Base-by-base conservation (phyloP, 2,113 vertebrate genomes). In the Cinclus cinclus region DNA sequence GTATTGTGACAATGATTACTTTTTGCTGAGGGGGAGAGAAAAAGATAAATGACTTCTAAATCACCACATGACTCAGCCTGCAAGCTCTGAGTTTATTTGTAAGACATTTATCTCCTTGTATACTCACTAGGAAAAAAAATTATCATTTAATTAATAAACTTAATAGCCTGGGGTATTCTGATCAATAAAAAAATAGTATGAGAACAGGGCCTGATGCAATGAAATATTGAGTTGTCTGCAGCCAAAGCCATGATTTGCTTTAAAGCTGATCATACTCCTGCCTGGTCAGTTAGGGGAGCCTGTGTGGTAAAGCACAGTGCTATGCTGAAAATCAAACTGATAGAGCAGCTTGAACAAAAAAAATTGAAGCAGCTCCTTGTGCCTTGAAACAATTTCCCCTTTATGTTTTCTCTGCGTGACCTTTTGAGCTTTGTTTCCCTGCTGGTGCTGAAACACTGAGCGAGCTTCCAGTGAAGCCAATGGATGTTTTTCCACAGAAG, bases 81-180 rank as follows among this genome's bases (percentile, higher is more conserved):
- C 56, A 83, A 96, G 89, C 85, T 95, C 56, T 73, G 92, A 95
- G 95, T 97, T 97, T 97, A 97, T 97, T 97, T 97, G 92, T 91
- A 88, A 98, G 95, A 89, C 94, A 95, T 98, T 97, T 98, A 96
- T 97, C 96, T 97, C 92, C 83, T 90, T 96, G 85, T 96, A 79
- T 91, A 84, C 85, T 95, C 84, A 93, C 75, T 22, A 81, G 63
- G 63, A 70, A 85, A 79, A 94, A 87, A 90, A 97, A 96, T 94
- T 95, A 98, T 95, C 87, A 96, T 97, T 97, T 97, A 97, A 98
- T 98, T 98, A 98, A 98, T 98, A 97, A 97, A 91, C 84, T 94
- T 97, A 97, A 97, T 95, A 96, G 94, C 93, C 87, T 94, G 81
- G 95, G 94, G 90, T 97, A 95, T 90, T 63, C 91, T 63, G 84